A percentile compares a stretch with the other conserved stretches of the same genome.
phyloP scores from a whole-genome alignment of 2,113 vertebrate genomes.

The Silurus glanis region DNA sequence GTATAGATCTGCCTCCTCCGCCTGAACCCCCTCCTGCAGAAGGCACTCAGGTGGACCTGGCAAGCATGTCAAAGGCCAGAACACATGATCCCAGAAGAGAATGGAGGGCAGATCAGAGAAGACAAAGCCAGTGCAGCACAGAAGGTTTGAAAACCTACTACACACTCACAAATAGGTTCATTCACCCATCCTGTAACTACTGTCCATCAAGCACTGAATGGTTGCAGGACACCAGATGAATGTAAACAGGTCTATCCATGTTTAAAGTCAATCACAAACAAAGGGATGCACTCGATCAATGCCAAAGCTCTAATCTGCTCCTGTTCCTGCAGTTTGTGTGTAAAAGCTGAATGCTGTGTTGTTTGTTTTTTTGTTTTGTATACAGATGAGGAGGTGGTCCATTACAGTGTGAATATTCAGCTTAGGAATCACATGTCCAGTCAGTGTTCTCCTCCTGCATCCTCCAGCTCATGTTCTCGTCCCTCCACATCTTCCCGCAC shows the following conservation, averaged over 20 bases:
- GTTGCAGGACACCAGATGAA: neutral
- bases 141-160: constrained; percentile 46
- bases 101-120: constrained; percentile 58
- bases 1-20: constrained; percentile 82
- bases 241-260: constrained; percentile 1
- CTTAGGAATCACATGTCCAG: constrained; percentile 73
- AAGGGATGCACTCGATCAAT: neutral
- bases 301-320: neutral
- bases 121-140: constrained; percentile 50
- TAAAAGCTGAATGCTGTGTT: constrained; percentile 7
- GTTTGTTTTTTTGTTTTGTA: constrained; percentile 8
- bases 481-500: constrained; percentile 74
- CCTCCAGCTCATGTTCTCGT: constrained; percentile 72
- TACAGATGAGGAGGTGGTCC: constrained; percentile 80
- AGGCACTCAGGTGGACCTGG: constrained; percentile 63
- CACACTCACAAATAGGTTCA: constrained; percentile 23
- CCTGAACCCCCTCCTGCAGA: constrained; percentile 80
- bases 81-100: constrained; percentile 65
- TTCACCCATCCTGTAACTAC: neutral
- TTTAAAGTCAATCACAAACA: neutral
- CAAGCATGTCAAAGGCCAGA: constrained; percentile 60
- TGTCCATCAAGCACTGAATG: neutral
- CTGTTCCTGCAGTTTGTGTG: neutral
- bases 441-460: constrained; percentile 79
- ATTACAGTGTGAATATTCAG: constrained; percentile 76